Conservation (phyloP, 2,888 invertebrate genomes). For the Spicauda simplicius region DNA sequence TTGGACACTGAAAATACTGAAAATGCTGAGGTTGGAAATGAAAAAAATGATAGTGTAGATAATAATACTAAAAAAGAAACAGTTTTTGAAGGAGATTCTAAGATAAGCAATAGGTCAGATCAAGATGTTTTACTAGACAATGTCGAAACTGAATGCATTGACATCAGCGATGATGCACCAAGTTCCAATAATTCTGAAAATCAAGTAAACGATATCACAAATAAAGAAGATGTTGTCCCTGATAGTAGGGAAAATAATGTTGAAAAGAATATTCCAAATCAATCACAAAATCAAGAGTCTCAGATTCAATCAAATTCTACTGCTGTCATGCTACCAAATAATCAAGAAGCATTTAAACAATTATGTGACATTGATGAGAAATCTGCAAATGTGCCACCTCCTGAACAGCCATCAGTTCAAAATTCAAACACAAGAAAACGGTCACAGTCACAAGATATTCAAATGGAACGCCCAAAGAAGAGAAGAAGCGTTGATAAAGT, state of each 20-base stretch:
- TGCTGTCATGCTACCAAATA: conserved; percentile 69
- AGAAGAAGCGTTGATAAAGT: neutral
- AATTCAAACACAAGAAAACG: conserved; percentile 36
- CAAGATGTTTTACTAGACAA: conserved; percentile 4
- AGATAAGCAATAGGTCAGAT: conserved; percentile 12
- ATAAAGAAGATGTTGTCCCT: conserved; percentile 27
- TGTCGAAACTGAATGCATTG: conserved; percentile 3
- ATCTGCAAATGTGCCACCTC: conserved; percentile 6
- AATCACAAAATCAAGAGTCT: neutral
- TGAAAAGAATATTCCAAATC: conserved; percentile 40
- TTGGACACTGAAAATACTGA: conserved; percentile 43
- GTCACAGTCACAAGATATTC: conserved; percentile 37
- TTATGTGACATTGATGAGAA: conserved; percentile 30
- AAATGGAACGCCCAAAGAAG: neutral
- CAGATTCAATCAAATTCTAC: conserved; percentile 48
- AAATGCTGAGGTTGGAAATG: conserved; percentile 35
- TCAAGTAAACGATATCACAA: conserved; percentile 11
- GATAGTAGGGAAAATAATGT: conserved; percentile 23
- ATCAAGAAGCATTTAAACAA: conserved; percentile 65
- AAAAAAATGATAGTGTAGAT: conserved; percentile 28
- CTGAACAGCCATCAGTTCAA: conserved; percentile 16
- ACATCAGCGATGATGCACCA: conserved; percentile 14
- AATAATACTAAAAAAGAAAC: conserved; percentile 36
- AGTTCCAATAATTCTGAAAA: conserved; percentile 34
- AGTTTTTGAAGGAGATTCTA: conserved; percentile 30